Evolutionary conservation across 2,888 invertebrate genomes (phyloP).

Genomic region (Liodrosophila aerea): DNA sequence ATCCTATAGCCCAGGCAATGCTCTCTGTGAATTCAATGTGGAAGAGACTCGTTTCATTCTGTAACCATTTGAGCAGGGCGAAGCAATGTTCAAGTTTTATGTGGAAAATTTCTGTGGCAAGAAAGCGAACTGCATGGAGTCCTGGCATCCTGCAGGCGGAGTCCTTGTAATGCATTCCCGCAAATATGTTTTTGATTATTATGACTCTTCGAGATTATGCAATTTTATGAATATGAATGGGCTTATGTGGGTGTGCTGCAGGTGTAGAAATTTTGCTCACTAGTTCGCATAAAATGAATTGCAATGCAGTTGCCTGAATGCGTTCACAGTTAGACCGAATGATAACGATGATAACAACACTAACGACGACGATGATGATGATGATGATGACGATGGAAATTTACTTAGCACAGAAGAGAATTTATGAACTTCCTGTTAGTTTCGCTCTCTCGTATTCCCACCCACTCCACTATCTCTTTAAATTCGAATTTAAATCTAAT

Average conservation of each 20-base stretch:
- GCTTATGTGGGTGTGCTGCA: slow-evolving; percentile 33
- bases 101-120: slow-evolving; percentile 58
- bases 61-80: slow-evolving; percentile 27
- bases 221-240: slow-evolving; percentile 77
- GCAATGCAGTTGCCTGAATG: slow-evolving; percentile 47
- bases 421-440: slow-evolving; percentile 37
- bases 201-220: slow-evolving; percentile 78
- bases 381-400: slow-evolving; percentile 27
- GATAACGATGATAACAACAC: slow-evolving; percentile 22
- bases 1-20: slow-evolving; percentile 11
- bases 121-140: slow-evolving; percentile 30
- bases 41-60: slow-evolving; percentile 7
- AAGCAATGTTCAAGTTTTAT: slow-evolving; percentile 73
- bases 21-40: too few relatives aligned
- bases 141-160: not conserved
- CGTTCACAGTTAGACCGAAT: slow-evolving; percentile 14
- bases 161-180: slow-evolving; percentile 60
- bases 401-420: slow-evolving; percentile 49
- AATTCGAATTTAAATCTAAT: slow-evolving; percentile 69
- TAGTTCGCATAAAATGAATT: slow-evolving; percentile 51
- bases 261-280: slow-evolving; percentile 38
- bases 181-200: slow-evolving; percentile 79
- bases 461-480: slow-evolving; percentile 30
- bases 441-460: slow-evolving; percentile 11
- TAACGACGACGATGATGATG: slow-evolving; percentile 32